Evolutionary conservation across 2,113 vertebrate species (phyloP), one percentile per base, ranked within the genome.

Genomic region (Misgurnus anguillicaudatus): DNA sequence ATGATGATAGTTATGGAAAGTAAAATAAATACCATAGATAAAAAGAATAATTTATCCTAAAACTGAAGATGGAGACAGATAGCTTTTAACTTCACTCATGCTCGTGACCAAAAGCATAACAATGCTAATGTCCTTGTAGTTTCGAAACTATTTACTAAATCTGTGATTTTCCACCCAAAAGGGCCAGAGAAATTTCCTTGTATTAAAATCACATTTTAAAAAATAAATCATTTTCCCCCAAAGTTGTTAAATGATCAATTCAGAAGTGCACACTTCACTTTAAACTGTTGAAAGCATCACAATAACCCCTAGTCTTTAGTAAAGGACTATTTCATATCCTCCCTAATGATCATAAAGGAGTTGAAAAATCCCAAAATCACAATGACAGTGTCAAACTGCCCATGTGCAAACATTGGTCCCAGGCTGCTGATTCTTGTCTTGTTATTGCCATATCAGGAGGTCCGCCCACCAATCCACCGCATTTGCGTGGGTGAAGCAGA

Each of bases 21-120:
- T 85, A 78, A 89, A 87, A 90, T 88, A 90, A 90, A 90, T 90
- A 89, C 84, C 89, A 88, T 82, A 80, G 51, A 91, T 91, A 90
- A 80, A 84, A 80, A 76, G 88, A 91, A 92, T 92, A 90, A 92
- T 91, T 92, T 91, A 91, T 83, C 77, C 88, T 86, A 77, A 88
- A 89, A 87, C 83, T 85, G 85, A 88, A 90, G 88, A 89, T 85
- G 66, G 80, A 66, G 84, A 86, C 77, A 78, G 84, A 85, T 81
- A 90, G 72, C 85, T 85, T 61, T 75, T 47, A 47, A 62, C 82
- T 48, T 72, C 65, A 57, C 78, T 73, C 67, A 82, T 57, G 77
- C 77, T 73, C 67, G 77, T 36, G 21, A 38, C 78, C 64, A 24
- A 62, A 48, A 80, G 47, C 78, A 39, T 64, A 47, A 62, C 74